phyloP scores from a whole-genome alignment of 2,888 invertebrate genomes.

The Morinoia aosen region DNA sequence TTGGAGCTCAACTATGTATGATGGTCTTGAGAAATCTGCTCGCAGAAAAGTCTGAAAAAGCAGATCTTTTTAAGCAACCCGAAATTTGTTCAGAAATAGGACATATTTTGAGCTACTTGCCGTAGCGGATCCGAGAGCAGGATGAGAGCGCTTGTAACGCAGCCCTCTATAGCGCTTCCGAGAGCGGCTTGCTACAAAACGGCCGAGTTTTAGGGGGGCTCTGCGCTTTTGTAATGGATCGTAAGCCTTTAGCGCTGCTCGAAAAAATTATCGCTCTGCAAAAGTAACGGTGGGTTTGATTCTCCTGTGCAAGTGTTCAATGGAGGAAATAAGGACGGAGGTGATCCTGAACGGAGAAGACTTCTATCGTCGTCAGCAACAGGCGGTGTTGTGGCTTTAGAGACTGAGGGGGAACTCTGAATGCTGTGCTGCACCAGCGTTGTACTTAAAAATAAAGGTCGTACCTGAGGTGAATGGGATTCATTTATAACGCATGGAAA shows the following conservation, averaged over 20 bases:
- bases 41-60: not conserved
- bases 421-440: not conserved
- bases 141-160: not conserved
- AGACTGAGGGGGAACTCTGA: not conserved
- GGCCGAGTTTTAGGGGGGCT: not conserved
- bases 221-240: not conserved
- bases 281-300: not conserved
- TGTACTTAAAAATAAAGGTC: not conserved
- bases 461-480: not conserved
- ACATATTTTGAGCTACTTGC: not conserved
- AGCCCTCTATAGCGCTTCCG: not conserved
- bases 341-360: not conserved
- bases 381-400: not conserved
- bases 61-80: not conserved
- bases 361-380: not conserved
- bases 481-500: not conserved
- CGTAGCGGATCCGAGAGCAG: not conserved
- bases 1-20: not conserved
- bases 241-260: slow-evolving; percentile 3
- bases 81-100: not conserved
- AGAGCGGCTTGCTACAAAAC: not conserved
- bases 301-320: not conserved
- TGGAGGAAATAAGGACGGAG: not conserved
- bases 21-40: not conserved
- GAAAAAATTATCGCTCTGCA: not conserved